Evolutionary conservation across 2,888 invertebrate species (phyloP).

Genomic region (Dorcus hopei): DNA sequence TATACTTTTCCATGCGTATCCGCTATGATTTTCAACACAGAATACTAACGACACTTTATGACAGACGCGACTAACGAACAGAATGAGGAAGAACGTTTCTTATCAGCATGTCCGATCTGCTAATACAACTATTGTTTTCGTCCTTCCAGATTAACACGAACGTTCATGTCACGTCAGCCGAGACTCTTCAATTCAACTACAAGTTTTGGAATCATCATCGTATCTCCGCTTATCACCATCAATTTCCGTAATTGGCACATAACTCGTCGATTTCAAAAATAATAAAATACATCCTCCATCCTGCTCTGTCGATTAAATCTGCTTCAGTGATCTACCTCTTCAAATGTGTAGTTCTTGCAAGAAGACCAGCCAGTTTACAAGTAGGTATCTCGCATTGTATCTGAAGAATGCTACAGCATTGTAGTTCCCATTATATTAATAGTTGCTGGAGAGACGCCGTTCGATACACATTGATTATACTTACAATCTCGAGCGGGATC

Average conservation of each 20-base stretch:
- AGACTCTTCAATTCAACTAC: no score
- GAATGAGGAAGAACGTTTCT: constrained; percentile 4
- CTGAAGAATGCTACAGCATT: constrained; percentile 26
- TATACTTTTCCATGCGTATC: background rate
- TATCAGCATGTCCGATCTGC: constrained; percentile 6
- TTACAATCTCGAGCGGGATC: constrained; percentile 23
- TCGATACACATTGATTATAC: constrained; percentile 29
- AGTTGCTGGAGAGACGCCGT: constrained; percentile 25
- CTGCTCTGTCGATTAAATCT: no score
- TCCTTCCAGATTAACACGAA: background rate
- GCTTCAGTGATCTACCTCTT: no score
- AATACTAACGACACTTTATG: constrained; percentile 1
- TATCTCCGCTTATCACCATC: no score
- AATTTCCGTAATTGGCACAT: no score
- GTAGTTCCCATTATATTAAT: constrained; percentile 30
- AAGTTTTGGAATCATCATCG: no score
- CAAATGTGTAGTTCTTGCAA: background rate
- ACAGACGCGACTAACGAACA: constrained; percentile 4
- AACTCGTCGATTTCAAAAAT: no score
- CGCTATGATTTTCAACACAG: background rate
- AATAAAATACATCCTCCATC: no score
- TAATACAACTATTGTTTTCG: constrained; percentile 5
- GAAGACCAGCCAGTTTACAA: background rate
- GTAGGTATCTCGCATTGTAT: constrained; percentile 26
- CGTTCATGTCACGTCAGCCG: background rate